Evolutionary conservation across 2,113 vertebrate species (phyloP).

Genomic region (Psephotus haematonotus): DNA sequence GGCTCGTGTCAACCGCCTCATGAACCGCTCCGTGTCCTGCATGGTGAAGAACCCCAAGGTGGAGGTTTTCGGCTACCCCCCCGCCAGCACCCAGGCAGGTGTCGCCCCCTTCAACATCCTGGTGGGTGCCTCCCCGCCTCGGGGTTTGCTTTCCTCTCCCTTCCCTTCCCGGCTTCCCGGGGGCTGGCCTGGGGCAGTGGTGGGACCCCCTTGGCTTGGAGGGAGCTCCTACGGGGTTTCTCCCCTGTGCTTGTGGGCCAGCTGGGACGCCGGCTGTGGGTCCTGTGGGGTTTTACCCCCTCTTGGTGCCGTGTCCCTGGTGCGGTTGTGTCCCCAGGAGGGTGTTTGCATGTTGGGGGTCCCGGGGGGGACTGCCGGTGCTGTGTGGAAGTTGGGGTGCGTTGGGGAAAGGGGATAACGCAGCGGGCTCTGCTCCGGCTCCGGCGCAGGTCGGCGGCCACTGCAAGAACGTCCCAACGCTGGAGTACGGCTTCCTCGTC

Average conservation of each 20-base stretch:
- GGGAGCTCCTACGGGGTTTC: background rate
- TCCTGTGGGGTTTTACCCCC: background rate
- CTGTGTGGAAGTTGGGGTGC: background rate
- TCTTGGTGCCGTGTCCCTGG: fast-evolving
- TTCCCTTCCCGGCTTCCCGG: background rate
- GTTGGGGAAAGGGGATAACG: background rate
- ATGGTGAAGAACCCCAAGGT: constrained; percentile 97
- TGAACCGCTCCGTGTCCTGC: constrained; percentile 96
- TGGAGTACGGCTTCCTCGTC: constrained; percentile 98
- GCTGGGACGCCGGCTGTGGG: fast-evolving
- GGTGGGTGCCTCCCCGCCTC: constrained; percentile 75
- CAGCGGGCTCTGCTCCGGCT: constrained; percentile 9
- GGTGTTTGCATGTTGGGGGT: fast-evolving
- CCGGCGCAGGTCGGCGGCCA: constrained; percentile 91
- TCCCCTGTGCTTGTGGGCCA: background rate
- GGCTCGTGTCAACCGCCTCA: constrained; percentile 91
- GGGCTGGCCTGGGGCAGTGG: fast-evolving
- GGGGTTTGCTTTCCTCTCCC: constrained; percentile 50
- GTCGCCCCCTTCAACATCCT: constrained; percentile 79
- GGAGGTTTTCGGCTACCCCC: constrained; percentile 92
- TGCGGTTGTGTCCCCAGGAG: fast-evolving
- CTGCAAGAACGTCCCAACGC: constrained; percentile 97
- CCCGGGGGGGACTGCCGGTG: fast-evolving
- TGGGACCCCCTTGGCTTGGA: background rate
- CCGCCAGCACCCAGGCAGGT: constrained; percentile 93